Percentiles rank a stretch among this genome's conserved stretches.
Conservation (phyloP, 2,797 vertebrate species). For the Dermochelys coriacea region DNA sequence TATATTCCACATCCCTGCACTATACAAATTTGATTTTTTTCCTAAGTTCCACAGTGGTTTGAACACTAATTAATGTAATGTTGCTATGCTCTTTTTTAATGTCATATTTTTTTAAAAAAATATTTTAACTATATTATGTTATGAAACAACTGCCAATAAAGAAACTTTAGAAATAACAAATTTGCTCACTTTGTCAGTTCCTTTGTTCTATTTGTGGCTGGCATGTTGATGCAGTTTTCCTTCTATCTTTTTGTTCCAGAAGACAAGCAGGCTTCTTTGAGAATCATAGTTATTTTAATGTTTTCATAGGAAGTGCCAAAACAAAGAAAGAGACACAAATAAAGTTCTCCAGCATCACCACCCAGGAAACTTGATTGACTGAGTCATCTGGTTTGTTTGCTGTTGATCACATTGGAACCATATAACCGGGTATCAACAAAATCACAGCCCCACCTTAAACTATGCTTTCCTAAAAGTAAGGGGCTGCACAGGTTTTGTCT, state of each 20-base stretch:
- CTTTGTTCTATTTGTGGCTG: conserved; percentile 15
- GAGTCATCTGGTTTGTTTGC: conserved; percentile 6
- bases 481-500: background rate
- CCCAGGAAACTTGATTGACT: conserved; percentile 1
- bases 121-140: background rate
- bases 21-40: background rate
- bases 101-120: background rate
- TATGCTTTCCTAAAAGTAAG: background rate
- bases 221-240: background rate
- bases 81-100: background rate
- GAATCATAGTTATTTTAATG: conserved; percentile 7
- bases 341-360: background rate
- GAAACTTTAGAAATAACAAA: background rate
- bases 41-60: background rate
- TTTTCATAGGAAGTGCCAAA: conserved; percentile 2
- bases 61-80: background rate
- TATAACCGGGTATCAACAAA: background rate
- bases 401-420: conserved; percentile 18
- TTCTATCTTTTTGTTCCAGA: background rate
- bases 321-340: conserved; percentile 43
- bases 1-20: background rate
- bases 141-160: background rate
- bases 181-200: background rate
- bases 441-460: background rate
- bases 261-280: background rate